These are phyloP conservation scores for Pammene aurita DNA, from an alignment of 2,888 invertebrate species.

Conservation along the genomic window DNA sequence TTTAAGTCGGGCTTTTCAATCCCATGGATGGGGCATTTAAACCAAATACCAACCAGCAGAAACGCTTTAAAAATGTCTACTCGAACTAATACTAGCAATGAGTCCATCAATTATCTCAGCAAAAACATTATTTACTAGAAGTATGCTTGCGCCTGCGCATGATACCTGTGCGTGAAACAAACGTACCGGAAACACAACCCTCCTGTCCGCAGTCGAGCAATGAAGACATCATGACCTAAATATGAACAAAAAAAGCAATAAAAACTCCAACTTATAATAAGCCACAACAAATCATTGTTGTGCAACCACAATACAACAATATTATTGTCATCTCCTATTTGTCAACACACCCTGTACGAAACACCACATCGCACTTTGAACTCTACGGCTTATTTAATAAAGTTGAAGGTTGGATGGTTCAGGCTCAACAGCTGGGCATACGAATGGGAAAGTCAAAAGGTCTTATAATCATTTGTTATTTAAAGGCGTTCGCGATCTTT, in stretches of 20 bases:
- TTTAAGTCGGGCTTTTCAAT: too few relatives aligned
- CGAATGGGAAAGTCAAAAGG: neutral
- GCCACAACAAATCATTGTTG: constrained; percentile 36
- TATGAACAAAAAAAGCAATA: constrained; percentile 24
- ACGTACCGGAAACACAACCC: constrained; percentile 7
- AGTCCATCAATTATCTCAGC: neutral
- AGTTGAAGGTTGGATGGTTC: neutral
- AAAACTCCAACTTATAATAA: constrained; percentile 14
- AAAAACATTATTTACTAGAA: neutral
- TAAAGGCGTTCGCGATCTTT: constrained; percentile 1
- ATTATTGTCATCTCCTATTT: constrained; percentile 79
- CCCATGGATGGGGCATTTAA: too few relatives aligned
- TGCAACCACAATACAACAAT: constrained; percentile 71
- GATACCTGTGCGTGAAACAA: neutral
- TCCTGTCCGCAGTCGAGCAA: neutral
- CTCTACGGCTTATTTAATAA: neutral
- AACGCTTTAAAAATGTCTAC: neutral
- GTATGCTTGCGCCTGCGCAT: neutral
- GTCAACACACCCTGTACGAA: constrained; percentile 57
- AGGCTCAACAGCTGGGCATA: constrained; percentile 21
- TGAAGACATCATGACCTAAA: constrained; percentile 23
- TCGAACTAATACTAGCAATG: neutral
- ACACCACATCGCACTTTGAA: neutral
- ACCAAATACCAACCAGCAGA: too few relatives aligned
- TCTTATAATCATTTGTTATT: neutral